Conservation (phyloP, 2,888 invertebrate species). For the Melipona bicolor region DNA sequence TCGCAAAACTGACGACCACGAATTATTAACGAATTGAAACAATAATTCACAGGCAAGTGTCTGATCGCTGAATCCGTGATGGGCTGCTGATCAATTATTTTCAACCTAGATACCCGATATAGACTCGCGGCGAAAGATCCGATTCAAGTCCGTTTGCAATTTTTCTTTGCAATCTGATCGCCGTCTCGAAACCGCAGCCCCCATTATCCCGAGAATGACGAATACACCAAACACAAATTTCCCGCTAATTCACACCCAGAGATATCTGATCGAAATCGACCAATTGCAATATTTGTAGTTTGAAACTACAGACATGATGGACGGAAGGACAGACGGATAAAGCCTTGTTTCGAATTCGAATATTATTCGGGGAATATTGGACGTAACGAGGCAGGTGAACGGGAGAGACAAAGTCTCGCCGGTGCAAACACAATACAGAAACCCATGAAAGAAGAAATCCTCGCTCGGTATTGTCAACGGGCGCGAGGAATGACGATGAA, state of each 20-base stretch:
- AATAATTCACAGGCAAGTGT: too few relatives aligned
- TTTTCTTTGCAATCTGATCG: not conserved
- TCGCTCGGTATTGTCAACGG: conserved; percentile 57
- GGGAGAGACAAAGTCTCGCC: not conserved
- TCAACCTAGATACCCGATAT: too few relatives aligned
- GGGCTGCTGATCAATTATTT: too few relatives aligned
- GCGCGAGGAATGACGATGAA: conserved; percentile 49
- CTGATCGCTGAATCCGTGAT: too few relatives aligned
- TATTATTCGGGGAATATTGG: conserved; percentile 35
- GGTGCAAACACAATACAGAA: conserved; percentile 35
- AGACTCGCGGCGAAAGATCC: not conserved
- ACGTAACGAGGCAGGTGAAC: conserved; percentile 20
- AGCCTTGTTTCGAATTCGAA: conserved; percentile 11
- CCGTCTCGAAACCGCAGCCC: too few relatives aligned
- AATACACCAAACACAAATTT: not conserved
- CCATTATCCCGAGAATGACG: not conserved
- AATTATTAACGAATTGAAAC: too few relatives aligned
- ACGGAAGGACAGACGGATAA: too few relatives aligned
- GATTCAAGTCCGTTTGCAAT: not conserved
- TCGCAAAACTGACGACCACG: too few relatives aligned
- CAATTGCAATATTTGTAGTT: not conserved
- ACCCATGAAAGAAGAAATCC: conserved; percentile 44
- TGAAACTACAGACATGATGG: not conserved
- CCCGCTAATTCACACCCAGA: not conserved
- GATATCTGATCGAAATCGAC: not conserved